Evolutionary conservation across 2,113 vertebrate genomes (phyloP), one percentile per base, ranked within the genome.

Genomic region (Noctilio leporinus): DNA sequence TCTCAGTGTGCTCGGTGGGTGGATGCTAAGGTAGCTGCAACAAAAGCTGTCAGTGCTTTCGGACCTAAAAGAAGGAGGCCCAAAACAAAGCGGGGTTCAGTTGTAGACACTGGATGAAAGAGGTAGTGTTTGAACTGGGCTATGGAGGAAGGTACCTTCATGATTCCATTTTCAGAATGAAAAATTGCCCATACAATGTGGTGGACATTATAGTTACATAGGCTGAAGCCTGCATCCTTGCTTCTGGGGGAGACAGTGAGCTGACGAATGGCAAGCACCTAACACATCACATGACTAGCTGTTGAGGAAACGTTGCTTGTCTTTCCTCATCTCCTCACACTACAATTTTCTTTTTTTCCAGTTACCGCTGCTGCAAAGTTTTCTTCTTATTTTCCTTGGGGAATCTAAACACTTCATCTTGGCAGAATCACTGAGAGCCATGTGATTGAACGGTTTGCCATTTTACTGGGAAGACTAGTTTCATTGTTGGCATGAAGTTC

Each of bases 391-490:
- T 94, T 97, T 94, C 43, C 55, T 87, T 64, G 65, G 67, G 76
- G 73, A 94, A 82, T 90, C 84, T 76, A 95, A 93, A 95, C 73
- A 92, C 88, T 92, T 80, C 59, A 65, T 92, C 55, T 73, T 96
- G 89, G 81, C 69, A 51, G 40, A 82, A 47, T 96, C 87, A 65
- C 49, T 40, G 35, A 35, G 49, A 89, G 20, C 38, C 93, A 85
- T 20, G 85, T 93, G 95, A 94, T 90, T 82, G 95, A 93, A 64
- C 43, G 75, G 49, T 77, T 96, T 96, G 97, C 95, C 92, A 95
- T 97, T 97, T 97, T 89, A 81, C 85, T 92, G 65, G 86, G 76
- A 97, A 93, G 92, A 95, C 65, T 80, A 92, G 96, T 89, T 95
- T 95, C 87, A 91, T 87, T 94, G 86, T 97, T 97, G 97, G 95